These are phyloP conservation scores for Drosophila arizonae DNA, from an alignment of 1,140 invertebrate species.

Conservation along the genomic window DNA sequence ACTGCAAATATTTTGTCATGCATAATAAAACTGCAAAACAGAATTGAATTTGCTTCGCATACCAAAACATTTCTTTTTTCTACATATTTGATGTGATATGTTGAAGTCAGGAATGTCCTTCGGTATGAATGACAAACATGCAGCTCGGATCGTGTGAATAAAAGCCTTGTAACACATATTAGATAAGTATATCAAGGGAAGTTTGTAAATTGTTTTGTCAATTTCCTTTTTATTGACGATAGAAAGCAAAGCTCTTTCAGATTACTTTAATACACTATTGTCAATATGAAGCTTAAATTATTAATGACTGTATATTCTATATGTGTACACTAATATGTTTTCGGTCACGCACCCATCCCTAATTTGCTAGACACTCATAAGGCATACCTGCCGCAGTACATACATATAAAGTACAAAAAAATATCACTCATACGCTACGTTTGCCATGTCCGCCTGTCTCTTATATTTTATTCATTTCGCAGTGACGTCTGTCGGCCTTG, in stretches of 20 bases:
- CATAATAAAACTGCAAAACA: constrained; percentile 43
- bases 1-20: constrained; percentile 46
- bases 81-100: background rate
- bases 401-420: background rate
- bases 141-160: too few species aligned
- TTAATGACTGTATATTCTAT: too few species aligned
- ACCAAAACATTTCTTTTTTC: background rate
- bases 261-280: too few species aligned
- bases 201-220: too few species aligned
- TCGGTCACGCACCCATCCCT: constrained; percentile 55
- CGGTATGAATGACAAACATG: background rate
- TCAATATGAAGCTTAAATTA: too few species aligned
- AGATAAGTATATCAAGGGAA: too few species aligned
- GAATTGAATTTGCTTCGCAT: constrained; percentile 36
- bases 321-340: background rate
- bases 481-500: constrained; percentile 63
- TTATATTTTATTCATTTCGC: constrained; percentile 34
- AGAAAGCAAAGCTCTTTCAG: too few species aligned
- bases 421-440: constrained; percentile 70
- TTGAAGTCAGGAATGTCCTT: background rate
- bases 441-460: constrained; percentile 54
- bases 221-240: too few species aligned
- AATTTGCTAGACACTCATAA: constrained; percentile 22
- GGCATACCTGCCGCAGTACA: constrained; percentile 16
- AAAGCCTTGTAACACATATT: too few species aligned